These are phyloP conservation scores for Pluvialis apricaria DNA, from an alignment of 2,113 vertebrate genomes.

Conservation along the genomic window DNA sequence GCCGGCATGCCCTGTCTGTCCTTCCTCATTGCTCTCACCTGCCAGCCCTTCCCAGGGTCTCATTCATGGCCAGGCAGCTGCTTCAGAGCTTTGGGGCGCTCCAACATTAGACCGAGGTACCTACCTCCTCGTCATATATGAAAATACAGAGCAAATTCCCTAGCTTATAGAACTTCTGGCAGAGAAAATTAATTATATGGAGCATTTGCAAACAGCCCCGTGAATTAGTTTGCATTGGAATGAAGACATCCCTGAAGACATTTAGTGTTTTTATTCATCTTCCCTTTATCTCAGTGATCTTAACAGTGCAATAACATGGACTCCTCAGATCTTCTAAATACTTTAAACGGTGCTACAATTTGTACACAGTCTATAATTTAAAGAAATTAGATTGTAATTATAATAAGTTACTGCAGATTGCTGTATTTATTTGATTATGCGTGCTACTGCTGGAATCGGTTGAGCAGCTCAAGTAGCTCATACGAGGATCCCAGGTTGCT, in stretches of 20 bases:
- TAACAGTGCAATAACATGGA: not conserved
- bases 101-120: not conserved
- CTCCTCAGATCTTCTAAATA: slow-evolving; percentile 35
- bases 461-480: not conserved
- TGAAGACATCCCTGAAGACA: slow-evolving; percentile 19
- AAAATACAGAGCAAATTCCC: not conserved
- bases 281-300: slow-evolving; percentile 32
- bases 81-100: not conserved
- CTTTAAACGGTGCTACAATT: not conserved
- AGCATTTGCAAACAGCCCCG: not conserved
- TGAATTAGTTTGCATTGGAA: not conserved
- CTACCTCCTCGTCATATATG: fast-evolving
- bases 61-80: fast-evolving
- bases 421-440: not conserved
- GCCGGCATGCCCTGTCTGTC: not conserved
- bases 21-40: fast-evolving
- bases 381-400: slow-evolving; percentile 17
- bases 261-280: not conserved
- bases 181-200: not conserved
- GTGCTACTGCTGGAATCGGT: not conserved
- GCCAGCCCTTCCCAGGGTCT: not conserved
- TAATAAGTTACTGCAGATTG: not conserved
- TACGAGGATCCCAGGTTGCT: not conserved
- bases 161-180: not conserved
- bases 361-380: slow-evolving; percentile 12